Base-by-base conservation (phyloP, 2,888 invertebrate genomes). In the Cyrtodaria siliqua region DNA sequence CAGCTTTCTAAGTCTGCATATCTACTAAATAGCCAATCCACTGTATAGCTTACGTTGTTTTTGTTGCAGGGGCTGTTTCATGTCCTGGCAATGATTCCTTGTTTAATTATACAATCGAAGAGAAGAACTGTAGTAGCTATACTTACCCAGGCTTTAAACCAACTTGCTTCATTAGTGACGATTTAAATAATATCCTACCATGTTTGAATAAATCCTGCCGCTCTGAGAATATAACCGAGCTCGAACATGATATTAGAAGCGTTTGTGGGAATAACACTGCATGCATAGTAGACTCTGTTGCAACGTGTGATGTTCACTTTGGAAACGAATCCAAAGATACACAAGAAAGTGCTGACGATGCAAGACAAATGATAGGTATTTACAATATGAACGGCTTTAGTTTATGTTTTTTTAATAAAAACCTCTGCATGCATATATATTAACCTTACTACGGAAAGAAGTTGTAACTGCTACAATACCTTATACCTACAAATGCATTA, bases 231-330 rank as follows among this genome's bases (percentile, higher is more conserved):
- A 33, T 12, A 8, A 33, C 33, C 4, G 6, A 8, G 4, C 33
- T 33, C 16, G 18, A 12, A 26, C 27, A 47, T 9, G 24, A 23
- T 14, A 20, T 42, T 42, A 14, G 8, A 2, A 42, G 20, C 9
- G 33, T 23, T 0, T 74, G 74, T 57, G 23, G 6, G 1, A 50
- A 20, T 3, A 63, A 68, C 20, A 24, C 4, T 1, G 74, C 74
- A 2, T 74, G 74, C 42, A 9, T 44, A 14, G 74, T 74, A 24
- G 74, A 74, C 29, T 16, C 57, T 12, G 59, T 52, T 2, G 62
- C 57, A 14, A 57, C 74, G 1, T 74, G 74, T 26, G 26, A 74
- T 18, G 12, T 20, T 14, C 20, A 3, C 2, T 52, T 74, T 52
- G 74, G 74, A 18, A 1, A 16, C 4, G 33, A 8, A 6, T 59